Evolutionary conservation across 2,797 vertebrate genomes (phyloP).

Genomic region (Dipus sagitta): DNA sequence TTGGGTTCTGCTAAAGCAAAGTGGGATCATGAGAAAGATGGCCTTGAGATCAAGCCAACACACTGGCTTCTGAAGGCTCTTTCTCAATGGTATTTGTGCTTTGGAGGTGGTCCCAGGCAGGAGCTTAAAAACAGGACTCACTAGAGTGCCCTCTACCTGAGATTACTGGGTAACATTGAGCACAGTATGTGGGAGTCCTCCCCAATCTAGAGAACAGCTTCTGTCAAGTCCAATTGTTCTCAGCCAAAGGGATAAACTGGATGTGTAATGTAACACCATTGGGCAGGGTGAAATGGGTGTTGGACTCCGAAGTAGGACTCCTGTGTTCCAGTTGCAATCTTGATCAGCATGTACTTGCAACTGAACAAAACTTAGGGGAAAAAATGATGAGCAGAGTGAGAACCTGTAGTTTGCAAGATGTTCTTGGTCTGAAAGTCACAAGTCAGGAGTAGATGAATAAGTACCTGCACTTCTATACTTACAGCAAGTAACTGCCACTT

Average conservation of each 20-base stretch:
- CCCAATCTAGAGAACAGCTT: slow-evolving; percentile 62
- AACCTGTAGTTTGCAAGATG: background rate
- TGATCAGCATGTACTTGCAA: background rate
- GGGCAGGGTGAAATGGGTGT: slow-evolving; percentile 40
- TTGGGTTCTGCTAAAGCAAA: slow-evolving; percentile 67
- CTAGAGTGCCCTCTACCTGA: slow-evolving; percentile 31
- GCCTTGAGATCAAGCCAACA: slow-evolving; percentile 70
- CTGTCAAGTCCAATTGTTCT: slow-evolving; percentile 77
- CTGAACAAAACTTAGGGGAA: slow-evolving; percentile 4
- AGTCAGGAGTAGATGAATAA: too few species aligned
- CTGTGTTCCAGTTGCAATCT: background rate
- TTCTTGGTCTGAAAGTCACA: background rate
- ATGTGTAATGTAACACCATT: background rate
- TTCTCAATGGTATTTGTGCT: slow-evolving; percentile 78
- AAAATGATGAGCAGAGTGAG: background rate
- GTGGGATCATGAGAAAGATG: slow-evolving; percentile 62
- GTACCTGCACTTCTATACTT: background rate
- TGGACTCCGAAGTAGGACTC: slow-evolving; percentile 61
- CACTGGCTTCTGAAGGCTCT: slow-evolving; percentile 72
- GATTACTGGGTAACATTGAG: slow-evolving; percentile 69
- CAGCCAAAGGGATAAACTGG: slow-evolving; percentile 68
- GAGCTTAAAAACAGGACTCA: background rate
- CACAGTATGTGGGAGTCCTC: slow-evolving; percentile 49
- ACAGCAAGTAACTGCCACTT: background rate
- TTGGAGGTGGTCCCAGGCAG: slow-evolving; percentile 77